Percentiles rank a stretch among this genome's conserved stretches.
These are phyloP conservation scores for honey bee (Apis mellifera) DNA, from an alignment of 1,140 invertebrate genomes.

Conservation along the genomic window DNA sequence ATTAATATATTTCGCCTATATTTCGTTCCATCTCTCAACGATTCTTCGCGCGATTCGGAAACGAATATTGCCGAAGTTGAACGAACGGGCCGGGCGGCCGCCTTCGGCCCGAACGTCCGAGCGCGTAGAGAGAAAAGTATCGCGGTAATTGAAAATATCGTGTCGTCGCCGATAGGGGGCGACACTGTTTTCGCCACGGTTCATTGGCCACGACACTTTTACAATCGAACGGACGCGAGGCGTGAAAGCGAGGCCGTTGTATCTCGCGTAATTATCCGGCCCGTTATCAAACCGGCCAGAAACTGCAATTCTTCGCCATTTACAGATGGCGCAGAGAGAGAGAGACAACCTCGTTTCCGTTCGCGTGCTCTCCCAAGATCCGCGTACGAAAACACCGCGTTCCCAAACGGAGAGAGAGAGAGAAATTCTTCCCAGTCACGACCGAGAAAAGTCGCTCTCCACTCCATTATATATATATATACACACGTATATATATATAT, in stretches of 20 bases:
- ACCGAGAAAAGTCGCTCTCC: neutral
- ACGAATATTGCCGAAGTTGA: neutral
- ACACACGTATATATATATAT: too few relatives aligned
- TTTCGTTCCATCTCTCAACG: too few relatives aligned
- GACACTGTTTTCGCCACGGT: slow-evolving; percentile 42
- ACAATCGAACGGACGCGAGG: slow-evolving; percentile 40
- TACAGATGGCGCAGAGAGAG: neutral
- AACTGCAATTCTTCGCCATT: slow-evolving; percentile 30
- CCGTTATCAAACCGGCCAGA: slow-evolving; percentile 31
- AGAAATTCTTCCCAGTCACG: neutral
- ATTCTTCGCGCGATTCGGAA: too few relatives aligned
- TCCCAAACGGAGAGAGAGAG: neutral
- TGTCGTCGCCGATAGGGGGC: slow-evolving; percentile 32
- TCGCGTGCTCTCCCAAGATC: neutral
- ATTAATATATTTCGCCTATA: too few relatives aligned
- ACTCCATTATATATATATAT: neutral
- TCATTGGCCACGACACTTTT: slow-evolving; percentile 50
- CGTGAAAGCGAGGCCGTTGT: slow-evolving; percentile 49
- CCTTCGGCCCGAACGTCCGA: too few relatives aligned
- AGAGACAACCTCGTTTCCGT: neutral
- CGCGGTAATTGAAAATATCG: slow-evolving; percentile 35
- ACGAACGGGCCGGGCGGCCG: too few relatives aligned
- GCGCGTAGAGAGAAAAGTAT: neutral
- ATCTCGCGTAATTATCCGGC: slow-evolving; percentile 46
- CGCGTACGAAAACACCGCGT: neutral